Evolutionary conservation across 2,113 vertebrate species (phyloP).

Genomic region (Fulmarus glacialis): DNA sequence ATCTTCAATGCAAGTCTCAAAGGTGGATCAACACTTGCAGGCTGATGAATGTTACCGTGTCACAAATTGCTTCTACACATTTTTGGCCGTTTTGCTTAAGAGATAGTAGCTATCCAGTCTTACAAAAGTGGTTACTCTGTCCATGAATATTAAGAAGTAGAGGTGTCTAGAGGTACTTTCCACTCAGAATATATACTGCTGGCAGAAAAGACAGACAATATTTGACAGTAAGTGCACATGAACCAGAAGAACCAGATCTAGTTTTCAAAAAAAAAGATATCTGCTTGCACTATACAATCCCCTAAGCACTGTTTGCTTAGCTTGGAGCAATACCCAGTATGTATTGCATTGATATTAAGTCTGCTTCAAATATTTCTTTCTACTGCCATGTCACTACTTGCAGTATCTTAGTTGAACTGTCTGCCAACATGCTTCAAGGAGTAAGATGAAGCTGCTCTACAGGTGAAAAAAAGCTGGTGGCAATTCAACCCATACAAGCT

Average conservation of each 20-base stretch:
- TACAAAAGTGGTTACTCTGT: background rate
- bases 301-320: background rate
- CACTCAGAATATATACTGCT: background rate
- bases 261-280: background rate
- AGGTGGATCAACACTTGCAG: background rate
- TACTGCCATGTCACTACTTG: background rate
- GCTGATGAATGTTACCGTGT: background rate
- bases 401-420: background rate
- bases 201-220: background rate
- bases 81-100: background rate
- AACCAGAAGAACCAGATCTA: background rate
- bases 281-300: background rate
- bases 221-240: background rate
- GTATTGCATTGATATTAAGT: background rate
- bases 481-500: background rate
- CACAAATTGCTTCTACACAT: background rate
- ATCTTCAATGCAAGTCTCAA: background rate
- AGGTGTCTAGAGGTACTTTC: background rate
- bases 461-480: background rate
- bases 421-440: background rate
- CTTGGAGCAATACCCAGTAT: background rate
- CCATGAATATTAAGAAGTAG: background rate
- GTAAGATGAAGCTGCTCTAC: background rate
- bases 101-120: background rate
- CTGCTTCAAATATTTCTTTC: background rate